These are phyloP conservation scores for Bombylius major DNA, from an alignment of 2,888 invertebrate genomes.

Conservation along the genomic window DNA sequence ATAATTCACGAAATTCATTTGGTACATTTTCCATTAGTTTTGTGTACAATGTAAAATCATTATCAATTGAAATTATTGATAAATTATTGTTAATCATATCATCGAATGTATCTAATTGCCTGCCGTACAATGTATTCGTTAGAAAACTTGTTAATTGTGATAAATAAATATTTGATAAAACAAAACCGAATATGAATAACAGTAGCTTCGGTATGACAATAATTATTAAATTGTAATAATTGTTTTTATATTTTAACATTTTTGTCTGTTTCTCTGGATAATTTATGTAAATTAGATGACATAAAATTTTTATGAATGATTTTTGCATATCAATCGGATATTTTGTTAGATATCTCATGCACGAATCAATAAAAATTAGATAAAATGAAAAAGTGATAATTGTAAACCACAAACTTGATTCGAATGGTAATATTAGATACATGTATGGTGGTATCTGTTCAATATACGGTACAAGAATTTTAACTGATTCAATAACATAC, in stretches of 20 bases:
- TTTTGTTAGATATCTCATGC: neutral
- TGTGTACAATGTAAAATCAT: neutral
- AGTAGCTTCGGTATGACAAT: neutral
- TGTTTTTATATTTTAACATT: neutral
- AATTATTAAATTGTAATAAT: neutral
- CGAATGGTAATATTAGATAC: neutral
- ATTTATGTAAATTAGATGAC: neutral
- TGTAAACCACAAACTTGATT: neutral
- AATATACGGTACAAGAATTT: neutral
- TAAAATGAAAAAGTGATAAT: neutral
- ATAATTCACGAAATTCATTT: neutral
- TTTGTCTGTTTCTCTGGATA: neutral
- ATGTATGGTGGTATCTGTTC: neutral
- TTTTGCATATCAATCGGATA: neutral
- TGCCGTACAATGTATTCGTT: no score
- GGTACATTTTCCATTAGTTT: neutral
- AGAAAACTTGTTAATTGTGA: no score
- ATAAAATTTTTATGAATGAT: neutral
- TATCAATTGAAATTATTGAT: neutral
- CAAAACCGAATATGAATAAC: neutral
- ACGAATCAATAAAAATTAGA: neutral
- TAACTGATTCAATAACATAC: neutral
- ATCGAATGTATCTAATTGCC: neutral
- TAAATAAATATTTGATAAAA: neutral
- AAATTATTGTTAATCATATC: neutral